Evolutionary conservation across 2,888 invertebrate species (phyloP).

Genomic region (Lycaena phlaeas): DNA sequence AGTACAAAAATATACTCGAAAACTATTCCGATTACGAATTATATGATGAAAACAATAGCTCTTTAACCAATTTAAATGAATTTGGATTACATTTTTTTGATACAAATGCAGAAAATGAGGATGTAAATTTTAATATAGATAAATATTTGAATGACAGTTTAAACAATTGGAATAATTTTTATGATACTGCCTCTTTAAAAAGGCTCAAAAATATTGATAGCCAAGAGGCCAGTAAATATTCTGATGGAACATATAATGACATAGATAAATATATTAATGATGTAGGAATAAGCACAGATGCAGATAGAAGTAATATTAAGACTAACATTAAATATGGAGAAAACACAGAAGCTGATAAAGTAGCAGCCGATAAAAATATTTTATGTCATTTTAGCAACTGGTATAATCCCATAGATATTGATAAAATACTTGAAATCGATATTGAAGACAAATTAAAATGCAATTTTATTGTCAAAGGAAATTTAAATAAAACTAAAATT

Average conservation of each 20-base stretch:
- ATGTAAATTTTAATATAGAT: background rate
- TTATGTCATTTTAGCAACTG: no score
- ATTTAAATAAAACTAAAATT: background rate
- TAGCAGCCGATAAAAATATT: no score
- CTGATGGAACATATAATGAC: no score
- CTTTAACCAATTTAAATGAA: slow-evolving; percentile 2
- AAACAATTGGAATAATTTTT: background rate
- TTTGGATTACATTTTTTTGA: background rate
- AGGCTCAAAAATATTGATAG: background rate
- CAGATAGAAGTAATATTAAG: no score
- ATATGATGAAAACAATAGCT: slow-evolving; percentile 1
- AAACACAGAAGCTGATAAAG: no score
- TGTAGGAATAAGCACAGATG: no score
- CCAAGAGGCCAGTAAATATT: background rate
- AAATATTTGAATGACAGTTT: background rate
- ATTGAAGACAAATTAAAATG: background rate
- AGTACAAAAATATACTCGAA: background rate
- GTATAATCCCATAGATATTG: no score
- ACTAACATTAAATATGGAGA: no score
- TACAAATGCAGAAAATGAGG: background rate
- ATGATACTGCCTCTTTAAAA: no score
- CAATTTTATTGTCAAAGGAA: background rate
- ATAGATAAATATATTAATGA: no score
- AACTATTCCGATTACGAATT: background rate
- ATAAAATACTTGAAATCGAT: background rate